phyloP scores from a whole-genome alignment of 2,888 invertebrate genomes.

The Mystacides longicornis region DNA sequence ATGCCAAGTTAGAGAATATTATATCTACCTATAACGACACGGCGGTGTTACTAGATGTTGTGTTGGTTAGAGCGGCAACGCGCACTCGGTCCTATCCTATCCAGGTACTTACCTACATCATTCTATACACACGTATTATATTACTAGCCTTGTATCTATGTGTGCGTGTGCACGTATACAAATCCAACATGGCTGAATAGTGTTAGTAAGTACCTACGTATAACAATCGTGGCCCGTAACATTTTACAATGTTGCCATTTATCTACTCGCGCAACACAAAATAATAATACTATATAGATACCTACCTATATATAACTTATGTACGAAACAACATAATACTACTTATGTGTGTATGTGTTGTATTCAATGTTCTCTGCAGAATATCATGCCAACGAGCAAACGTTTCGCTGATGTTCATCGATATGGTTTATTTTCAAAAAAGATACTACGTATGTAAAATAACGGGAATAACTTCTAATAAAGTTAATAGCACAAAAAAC shows the following conservation, averaged over 20 bases:
- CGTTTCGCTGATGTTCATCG: too few relatives aligned
- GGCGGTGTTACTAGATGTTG: too few relatives aligned
- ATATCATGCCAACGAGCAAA: neutral
- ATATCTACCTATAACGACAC: too few relatives aligned
- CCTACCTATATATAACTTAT: neutral
- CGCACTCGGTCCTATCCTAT: neutral
- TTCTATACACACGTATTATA: neutral
- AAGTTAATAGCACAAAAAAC: too few relatives aligned
- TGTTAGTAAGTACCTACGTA: neutral
- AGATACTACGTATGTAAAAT: too few relatives aligned
- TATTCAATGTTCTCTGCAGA: neutral
- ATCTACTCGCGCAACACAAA: neutral
- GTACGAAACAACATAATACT: too few relatives aligned
- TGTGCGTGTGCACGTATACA: neutral
- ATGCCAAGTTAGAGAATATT: too few relatives aligned
- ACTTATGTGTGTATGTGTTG: neutral
- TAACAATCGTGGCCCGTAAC: constrained; percentile 2
- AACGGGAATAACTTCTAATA: too few relatives aligned
- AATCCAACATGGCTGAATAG: too few relatives aligned
- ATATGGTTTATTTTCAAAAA: too few relatives aligned
- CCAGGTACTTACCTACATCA: neutral
- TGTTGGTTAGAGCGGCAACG: neutral
- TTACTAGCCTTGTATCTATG: neutral
- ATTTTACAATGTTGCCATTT: constrained; percentile 11
- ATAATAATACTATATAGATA: neutral